These are phyloP conservation scores for Mola mola DNA, from an alignment of 2,113 vertebrate species.

Conservation along the genomic window DNA sequence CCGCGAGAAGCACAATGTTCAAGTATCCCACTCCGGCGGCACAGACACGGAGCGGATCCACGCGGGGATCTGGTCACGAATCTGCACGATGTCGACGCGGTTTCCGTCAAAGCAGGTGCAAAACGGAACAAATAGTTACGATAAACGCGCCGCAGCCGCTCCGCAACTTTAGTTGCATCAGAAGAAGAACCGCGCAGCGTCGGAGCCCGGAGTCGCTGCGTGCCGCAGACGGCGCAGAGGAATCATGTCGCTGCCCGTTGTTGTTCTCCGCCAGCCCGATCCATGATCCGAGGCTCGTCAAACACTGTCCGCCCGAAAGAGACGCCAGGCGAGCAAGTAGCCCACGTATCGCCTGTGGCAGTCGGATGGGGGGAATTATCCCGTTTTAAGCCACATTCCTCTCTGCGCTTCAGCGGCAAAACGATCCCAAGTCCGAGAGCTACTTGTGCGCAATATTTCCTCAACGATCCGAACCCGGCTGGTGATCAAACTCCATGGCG, in stretches of 20 bases:
- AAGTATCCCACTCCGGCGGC: constrained; percentile 73
- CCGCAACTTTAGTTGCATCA: constrained; percentile 84
- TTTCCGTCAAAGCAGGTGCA: constrained; percentile 77
- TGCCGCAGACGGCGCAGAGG: constrained; percentile 71
- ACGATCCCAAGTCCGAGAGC: constrained; percentile 73
- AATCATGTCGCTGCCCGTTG: constrained; percentile 79
- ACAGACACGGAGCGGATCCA: constrained; percentile 65
- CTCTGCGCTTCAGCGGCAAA: constrained; percentile 57
- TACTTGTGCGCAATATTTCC: constrained; percentile 77
- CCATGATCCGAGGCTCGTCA: constrained; percentile 79
- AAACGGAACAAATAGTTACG: constrained; percentile 66
- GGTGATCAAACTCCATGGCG: constrained; percentile 74
- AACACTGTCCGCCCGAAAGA: constrained; percentile 57
- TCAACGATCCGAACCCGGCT: constrained; percentile 69
- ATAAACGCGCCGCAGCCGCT: constrained; percentile 69
- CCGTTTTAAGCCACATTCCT: constrained; percentile 72
- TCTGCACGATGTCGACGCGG: constrained; percentile 72
- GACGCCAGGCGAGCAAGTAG: constrained; percentile 33
- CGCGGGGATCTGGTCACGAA: constrained; percentile 66
- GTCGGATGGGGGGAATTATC: constrained; percentile 55
- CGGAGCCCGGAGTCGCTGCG: constrained; percentile 58
- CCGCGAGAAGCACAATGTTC: constrained; percentile 72
- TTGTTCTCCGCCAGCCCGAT: constrained; percentile 79
- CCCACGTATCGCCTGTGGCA: constrained; percentile 26
- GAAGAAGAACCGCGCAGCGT: constrained; percentile 55